Evolutionary conservation across 2,888 invertebrate genomes (phyloP), one percentile per base, ranked within the genome.

Genomic region (Agelastica alni): DNA sequence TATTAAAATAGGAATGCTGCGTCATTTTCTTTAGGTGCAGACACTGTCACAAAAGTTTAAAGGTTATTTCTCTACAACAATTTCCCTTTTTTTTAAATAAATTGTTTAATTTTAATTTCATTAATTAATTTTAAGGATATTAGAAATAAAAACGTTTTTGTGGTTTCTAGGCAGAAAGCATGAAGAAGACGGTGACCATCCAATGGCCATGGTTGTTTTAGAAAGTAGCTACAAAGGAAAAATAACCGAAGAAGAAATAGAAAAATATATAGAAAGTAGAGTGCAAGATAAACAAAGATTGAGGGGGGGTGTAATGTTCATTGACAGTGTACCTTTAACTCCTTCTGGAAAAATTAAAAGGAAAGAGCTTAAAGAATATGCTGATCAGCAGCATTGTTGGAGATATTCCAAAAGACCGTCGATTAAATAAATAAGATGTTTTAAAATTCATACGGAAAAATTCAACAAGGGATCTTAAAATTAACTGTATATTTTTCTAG

Each of bases 281-380:
- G 69, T 73, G 4, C 63, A 68, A 48, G 73, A 74, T 36, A 64
- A 69, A 22, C 67, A 72, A 53, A 64, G 62, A 51, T 58, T 74
- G 5, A 59, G 73, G 44, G 74, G 64, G 18, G 74, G 74, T 1
- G 66, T 74, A n/a, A 66, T 65, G 53, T 65, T 74, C 52, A 58
- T 72, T 2, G 59, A 67, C 3, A 54, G 58, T 3, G 59, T 74
- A 17, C 72, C 74, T 5, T 56, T 67, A 28, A 74, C 74, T 17
- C 71, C 71, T 2, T 66, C 71, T 10, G 72, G 72, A 2, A 74
- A 74, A 61, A 59, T 73, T 2, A 69, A 67, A 47, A 61, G 67
- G 26, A 52, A 59, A 18, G 57, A 60, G 5, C 30, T 65, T 13
- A 61, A 54, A 43, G 56, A 51, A 16, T 59, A 64, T 54, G 26